Percentiles rank a stretch among this genome's conserved stretches.
Conservation (phyloP, 2,888 invertebrate genomes). For the Nycteola revayana region DNA sequence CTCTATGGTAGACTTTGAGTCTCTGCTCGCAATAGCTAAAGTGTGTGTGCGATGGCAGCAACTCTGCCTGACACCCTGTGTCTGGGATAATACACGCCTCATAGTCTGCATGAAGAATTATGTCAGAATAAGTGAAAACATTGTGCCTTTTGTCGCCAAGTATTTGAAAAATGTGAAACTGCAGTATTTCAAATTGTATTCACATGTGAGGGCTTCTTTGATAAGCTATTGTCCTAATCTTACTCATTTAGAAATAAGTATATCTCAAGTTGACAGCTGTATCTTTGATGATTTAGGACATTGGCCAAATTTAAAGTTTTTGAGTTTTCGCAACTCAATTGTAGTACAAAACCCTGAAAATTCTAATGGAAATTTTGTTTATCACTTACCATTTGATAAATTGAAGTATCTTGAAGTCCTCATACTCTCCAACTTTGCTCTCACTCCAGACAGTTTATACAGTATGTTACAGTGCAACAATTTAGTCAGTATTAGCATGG, state of each 20-base stretch:
- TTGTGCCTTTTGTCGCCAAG: conserved; percentile 77
- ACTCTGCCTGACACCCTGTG: conserved; percentile 72
- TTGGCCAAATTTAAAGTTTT: conserved; percentile 76
- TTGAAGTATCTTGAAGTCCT: conserved; percentile 68
- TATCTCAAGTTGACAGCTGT: conserved; percentile 78
- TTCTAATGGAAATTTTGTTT: conserved; percentile 74
- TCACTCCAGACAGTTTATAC: conserved; percentile 71
- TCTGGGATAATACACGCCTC: conserved; percentile 78
- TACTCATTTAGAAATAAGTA: conserved; percentile 79
- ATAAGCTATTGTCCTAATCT: conserved; percentile 77
- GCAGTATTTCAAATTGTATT: conserved; percentile 80
- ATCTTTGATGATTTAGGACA: conserved; percentile 75
- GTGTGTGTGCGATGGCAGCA: conserved; percentile 77
- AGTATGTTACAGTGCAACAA: conserved; percentile 73
- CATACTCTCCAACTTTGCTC: conserved; percentile 74
- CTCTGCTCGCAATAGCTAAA: conserved; percentile 69
- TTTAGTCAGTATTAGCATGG: conserved; percentile 77
- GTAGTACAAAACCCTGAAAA: conserved; percentile 73
- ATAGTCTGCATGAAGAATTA: conserved; percentile 80
- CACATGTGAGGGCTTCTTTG: conserved; percentile 73
- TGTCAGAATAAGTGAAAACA: conserved; percentile 72
- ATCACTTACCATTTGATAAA: conserved; percentile 75
- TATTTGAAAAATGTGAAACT: conserved; percentile 78
- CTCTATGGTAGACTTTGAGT: conserved; percentile 79
- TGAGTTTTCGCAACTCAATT: conserved; percentile 77